phyloP scores from a whole-genome alignment of 2,888 invertebrate species.

The Polydrusus pterygomalis region DNA sequence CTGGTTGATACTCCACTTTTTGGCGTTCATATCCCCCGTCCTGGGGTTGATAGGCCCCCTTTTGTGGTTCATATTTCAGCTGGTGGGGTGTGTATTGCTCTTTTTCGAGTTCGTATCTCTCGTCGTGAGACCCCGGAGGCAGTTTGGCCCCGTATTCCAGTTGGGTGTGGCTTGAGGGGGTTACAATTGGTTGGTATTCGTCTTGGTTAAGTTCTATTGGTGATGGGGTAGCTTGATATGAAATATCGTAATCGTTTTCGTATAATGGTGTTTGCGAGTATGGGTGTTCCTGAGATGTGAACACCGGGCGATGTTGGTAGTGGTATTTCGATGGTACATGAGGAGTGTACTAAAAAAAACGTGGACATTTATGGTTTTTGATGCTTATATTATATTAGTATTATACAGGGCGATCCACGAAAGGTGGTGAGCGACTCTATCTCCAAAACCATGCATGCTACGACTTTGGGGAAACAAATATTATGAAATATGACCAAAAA shows the following conservation, averaged over 20 bases:
- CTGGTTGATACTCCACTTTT: constrained; percentile 16
- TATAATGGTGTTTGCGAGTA: constrained; percentile 29
- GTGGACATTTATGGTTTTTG: too few species aligned
- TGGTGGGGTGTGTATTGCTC: neutral
- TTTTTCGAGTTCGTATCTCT: too few species aligned
- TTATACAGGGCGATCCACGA: too few species aligned
- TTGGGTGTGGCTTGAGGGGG: constrained; percentile 7
- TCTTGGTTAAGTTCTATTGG: constrained; percentile 24
- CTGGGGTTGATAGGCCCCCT: neutral
- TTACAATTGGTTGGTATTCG: constrained; percentile 9
- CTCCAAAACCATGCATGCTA: too few species aligned
- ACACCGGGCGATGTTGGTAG: constrained; percentile 33
- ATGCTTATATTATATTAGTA: too few species aligned
- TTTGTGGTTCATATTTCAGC: neutral
- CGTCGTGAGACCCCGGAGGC: neutral
- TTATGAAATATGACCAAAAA: too few species aligned
- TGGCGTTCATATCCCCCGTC: neutral
- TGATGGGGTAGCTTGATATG: constrained; percentile 47
- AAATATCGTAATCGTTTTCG: constrained; percentile 32
- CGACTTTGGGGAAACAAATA: too few species aligned
- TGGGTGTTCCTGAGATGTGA: constrained; percentile 23
- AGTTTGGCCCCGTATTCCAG: constrained; percentile 21
- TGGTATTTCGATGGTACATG: constrained; percentile 32
- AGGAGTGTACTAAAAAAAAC: constrained; percentile 36
- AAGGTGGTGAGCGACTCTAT: too few species aligned